A percentile compares a stretch with the other conserved stretches of the same genome.
Conservation (phyloP, 2,888 invertebrate species). For the Aphelenchoides bicaudatus region DNA sequence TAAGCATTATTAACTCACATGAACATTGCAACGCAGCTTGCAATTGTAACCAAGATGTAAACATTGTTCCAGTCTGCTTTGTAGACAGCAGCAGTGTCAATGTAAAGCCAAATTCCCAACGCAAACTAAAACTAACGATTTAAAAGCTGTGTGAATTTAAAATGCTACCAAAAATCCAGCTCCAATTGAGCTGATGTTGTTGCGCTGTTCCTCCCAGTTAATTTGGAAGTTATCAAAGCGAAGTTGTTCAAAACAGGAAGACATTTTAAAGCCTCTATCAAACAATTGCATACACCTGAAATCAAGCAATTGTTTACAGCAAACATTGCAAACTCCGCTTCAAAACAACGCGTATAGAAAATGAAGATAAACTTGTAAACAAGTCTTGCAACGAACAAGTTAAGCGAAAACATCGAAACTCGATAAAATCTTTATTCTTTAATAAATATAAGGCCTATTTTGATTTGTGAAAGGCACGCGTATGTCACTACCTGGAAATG, state of each 20-base stretch:
- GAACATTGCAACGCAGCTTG: conserved; percentile 85
- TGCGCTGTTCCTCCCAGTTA: conserved; percentile 79
- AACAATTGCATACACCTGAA: too few species aligned
- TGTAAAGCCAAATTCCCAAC: conserved; percentile 94
- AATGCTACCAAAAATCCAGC: conserved; percentile 72
- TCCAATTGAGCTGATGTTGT: conserved; percentile 77
- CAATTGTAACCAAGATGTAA: conserved; percentile 85
- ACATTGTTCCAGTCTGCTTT: conserved; percentile 65
- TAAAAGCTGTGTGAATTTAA: neutral
- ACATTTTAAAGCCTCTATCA: too few species aligned
- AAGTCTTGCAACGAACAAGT: neutral
- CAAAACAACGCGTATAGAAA: too few species aligned
- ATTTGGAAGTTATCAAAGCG: too few species aligned
- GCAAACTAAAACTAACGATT: conserved; percentile 73
- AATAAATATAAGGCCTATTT: too few species aligned
- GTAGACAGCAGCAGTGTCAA: conserved; percentile 78
- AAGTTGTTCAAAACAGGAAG: neutral
- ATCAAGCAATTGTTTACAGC: neutral
- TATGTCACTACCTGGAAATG: too few species aligned
- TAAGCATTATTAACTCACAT: conserved; percentile 69
- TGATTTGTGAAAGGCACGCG: too few species aligned
- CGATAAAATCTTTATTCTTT: too few species aligned
- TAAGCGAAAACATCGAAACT: too few species aligned
- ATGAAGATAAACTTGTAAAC: too few species aligned
- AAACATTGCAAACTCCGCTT: neutral